These are phyloP conservation scores for Pseudopleuronectes americanus DNA, from an alignment of 2,797 vertebrate genomes.

Conservation along the genomic window DNA sequence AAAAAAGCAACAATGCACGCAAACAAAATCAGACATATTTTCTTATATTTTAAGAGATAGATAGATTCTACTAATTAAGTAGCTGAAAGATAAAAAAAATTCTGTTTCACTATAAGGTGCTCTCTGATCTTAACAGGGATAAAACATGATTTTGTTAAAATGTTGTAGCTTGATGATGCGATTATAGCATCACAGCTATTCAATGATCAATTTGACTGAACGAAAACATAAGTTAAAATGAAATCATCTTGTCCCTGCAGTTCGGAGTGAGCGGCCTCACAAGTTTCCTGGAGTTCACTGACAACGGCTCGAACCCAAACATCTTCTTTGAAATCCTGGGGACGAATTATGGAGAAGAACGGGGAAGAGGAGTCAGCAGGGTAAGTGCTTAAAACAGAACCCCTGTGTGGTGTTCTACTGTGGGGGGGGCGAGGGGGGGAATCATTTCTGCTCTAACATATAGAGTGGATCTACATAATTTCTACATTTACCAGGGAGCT, in stretches of 20 bases:
- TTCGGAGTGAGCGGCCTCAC: conserved; percentile 93
- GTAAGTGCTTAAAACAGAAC: conserved; percentile 80
- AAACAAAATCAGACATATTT: too few relatives aligned
- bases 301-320: conserved; percentile 95
- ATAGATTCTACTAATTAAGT: not conserved
- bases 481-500: conserved; percentile 53
- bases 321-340: conserved; percentile 98
- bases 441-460: conserved; percentile 28
- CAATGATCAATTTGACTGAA: not conserved
- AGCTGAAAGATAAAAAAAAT: conserved; percentile 1
- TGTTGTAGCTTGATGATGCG: not conserved
- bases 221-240: not conserved
- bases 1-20: too few relatives aligned
- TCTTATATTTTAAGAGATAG: not conserved
- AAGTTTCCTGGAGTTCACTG: conserved; percentile 94
- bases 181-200: too few relatives aligned
- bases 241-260: conserved; percentile 70
- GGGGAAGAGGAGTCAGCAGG: conserved; percentile 93
- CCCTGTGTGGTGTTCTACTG: conserved; percentile 6
- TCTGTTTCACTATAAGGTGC: not conserved
- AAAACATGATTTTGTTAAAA: not conserved
- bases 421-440: conserved; percentile 23
- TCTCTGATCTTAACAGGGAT: conserved; percentile 1
- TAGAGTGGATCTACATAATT: conserved; percentile 53
- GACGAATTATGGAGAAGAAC: conserved; percentile 97